These are phyloP conservation scores for Hepsetus odoe DNA, from an alignment of 2,113 vertebrate species.

Conservation along the genomic window DNA sequence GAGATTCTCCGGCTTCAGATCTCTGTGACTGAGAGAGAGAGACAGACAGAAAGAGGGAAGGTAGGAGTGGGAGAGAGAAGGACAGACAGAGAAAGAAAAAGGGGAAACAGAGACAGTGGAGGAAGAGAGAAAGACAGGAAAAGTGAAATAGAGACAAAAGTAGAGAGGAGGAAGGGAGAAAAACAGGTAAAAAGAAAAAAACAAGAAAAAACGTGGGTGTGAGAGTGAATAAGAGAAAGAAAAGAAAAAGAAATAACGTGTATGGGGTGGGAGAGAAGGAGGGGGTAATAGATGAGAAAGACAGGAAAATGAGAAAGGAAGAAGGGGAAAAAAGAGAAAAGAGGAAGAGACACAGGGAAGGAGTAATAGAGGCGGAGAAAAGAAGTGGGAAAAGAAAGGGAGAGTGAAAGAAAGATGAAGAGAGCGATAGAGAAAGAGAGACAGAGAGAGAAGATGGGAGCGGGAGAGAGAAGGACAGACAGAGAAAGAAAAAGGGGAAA, in stretches of 20 bases:
- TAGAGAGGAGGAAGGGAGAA: neutral
- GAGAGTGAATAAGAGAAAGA: neutral
- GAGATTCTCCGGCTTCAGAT: conserved; percentile 91
- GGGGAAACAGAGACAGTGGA: neutral
- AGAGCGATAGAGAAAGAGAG: no score
- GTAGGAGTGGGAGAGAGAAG: neutral
- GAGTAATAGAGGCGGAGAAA: no score
- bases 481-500: neutral
- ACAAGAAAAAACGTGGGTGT: neutral
- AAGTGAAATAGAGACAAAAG: neutral
- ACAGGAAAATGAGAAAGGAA: no score
- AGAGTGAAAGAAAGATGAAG: no score
- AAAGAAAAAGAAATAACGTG: no score
- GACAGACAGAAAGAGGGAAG: neutral
- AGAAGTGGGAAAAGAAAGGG: no score
- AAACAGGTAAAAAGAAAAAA: neutral
- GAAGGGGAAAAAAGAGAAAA: no score
- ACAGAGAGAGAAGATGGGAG: no score
- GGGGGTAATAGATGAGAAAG: no score
- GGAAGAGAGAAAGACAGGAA: neutral
- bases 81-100: neutral
- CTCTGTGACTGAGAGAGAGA: conserved; percentile 81
- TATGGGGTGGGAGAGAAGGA: no score
- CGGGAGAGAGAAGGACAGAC: no score
- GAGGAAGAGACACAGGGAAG: no score